Conservation (phyloP, 2,113 vertebrate genomes). For the Burhinus bistriatus region DNA sequence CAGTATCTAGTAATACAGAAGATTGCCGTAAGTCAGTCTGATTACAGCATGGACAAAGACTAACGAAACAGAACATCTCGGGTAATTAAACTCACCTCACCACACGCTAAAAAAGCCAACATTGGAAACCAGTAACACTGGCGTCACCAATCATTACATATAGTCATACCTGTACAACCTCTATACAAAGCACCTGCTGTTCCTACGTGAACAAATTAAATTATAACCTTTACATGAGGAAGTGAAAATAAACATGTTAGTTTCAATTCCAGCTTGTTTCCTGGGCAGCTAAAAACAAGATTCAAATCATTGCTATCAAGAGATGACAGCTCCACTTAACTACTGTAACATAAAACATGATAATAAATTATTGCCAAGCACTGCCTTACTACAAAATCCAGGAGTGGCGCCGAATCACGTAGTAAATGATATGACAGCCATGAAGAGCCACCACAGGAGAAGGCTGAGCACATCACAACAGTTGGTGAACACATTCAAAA, state of each 20-base stretch:
- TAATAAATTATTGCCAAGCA: neutral
- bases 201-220: neutral
- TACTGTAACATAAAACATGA: neutral
- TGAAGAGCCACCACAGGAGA: neutral
- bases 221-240: neutral
- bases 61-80: neutral
- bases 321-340: neutral
- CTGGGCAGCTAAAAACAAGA: neutral
- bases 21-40: neutral
- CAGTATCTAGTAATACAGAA: neutral
- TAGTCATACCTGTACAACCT: neutral
- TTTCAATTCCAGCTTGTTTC: neutral
- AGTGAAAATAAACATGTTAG: conserved; percentile 20
- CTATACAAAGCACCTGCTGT: neutral
- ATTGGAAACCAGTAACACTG: neutral
- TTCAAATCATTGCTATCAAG: neutral
- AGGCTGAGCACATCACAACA: neutral
- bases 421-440: neutral
- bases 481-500: neutral
- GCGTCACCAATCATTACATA: neutral
- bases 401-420: neutral
- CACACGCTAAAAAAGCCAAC: neutral
- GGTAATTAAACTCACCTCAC: neutral
- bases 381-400: neutral
- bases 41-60: neutral